Evolutionary conservation across 2,888 invertebrate genomes (phyloP).

Genomic region (Agapetus fuscipes): DNA sequence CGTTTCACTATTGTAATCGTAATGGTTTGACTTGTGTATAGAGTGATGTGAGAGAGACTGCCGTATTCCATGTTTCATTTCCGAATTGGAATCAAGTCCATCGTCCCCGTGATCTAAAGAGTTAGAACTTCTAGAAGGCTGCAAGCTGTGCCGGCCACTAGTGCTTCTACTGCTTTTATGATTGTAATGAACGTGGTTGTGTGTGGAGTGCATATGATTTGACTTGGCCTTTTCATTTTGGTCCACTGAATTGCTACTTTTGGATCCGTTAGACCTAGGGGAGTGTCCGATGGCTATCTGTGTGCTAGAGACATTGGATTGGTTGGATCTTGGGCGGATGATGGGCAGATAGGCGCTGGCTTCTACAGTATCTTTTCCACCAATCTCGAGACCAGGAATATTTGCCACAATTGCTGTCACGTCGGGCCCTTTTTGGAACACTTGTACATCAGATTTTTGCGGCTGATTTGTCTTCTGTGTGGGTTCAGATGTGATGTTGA

Average conservation of each 20-base stretch:
- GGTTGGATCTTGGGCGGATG: constrained; percentile 44
- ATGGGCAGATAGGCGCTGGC: constrained; percentile 34
- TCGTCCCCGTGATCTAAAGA: constrained; percentile 36
- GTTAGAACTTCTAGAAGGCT: constrained; percentile 40
- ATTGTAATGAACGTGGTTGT: constrained; percentile 18
- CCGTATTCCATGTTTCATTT: constrained; percentile 31
- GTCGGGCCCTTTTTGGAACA: constrained; percentile 73
- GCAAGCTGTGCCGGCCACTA: constrained; percentile 27
- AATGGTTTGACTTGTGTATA: constrained; percentile 26
- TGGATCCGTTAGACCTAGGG: constrained; percentile 14
- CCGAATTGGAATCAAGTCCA: constrained; percentile 25
- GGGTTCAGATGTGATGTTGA: constrained; percentile 55
- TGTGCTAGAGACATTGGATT: constrained; percentile 48
- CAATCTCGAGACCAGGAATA: constrained; percentile 46
- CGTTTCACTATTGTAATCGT: constrained; percentile 50
- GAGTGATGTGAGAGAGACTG: constrained; percentile 42
- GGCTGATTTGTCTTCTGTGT: constrained; percentile 34
- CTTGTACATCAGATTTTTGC: constrained; percentile 48
- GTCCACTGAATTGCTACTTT: constrained; percentile 14
- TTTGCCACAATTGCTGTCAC: constrained; percentile 64
- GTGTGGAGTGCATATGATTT: constrained; percentile 3
- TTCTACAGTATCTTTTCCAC: constrained; percentile 30
- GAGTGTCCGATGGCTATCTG: constrained; percentile 30
- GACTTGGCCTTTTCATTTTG: constrained; percentile 9
- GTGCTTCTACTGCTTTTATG: constrained; percentile 26